phyloP scores from a whole-genome alignment of 2,797 vertebrate species.

The Sparidentex hasta region DNA sequence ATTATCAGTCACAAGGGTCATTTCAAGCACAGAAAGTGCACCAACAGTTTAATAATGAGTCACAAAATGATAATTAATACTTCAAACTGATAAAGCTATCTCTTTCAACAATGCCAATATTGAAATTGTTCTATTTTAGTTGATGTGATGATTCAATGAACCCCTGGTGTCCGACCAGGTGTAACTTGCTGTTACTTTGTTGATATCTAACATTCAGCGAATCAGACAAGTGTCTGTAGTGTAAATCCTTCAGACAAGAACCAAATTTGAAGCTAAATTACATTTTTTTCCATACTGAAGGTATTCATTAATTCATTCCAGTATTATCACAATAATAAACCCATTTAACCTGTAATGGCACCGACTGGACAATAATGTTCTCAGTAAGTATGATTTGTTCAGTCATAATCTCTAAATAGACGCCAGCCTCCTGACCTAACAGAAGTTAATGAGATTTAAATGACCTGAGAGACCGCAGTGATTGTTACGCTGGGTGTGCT shows the following conservation, averaged over 20 bases:
- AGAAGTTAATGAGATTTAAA: slow-evolving; percentile 36
- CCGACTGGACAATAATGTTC: slow-evolving; percentile 10
- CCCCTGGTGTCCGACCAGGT: not conserved
- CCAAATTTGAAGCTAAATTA: not conserved
- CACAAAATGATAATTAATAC: not conserved
- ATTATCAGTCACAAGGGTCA: not conserved
- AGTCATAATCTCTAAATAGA: slow-evolving; percentile 2
- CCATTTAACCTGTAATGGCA: not conserved
- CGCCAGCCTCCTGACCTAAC: not conserved
- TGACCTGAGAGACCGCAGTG: slow-evolving; percentile 1
- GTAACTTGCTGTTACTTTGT: not conserved
- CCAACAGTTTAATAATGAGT: too few relatives aligned
- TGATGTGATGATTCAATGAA: not conserved
- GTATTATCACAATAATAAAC: not conserved
- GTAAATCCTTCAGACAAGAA: not conserved
- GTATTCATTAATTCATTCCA: not conserved
- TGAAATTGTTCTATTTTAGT: not conserved
- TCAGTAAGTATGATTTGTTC: slow-evolving; percentile 6
- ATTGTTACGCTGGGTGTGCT: slow-evolving; percentile 26
- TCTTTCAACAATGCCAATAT: not conserved
- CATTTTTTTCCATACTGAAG: not conserved
- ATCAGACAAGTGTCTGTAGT: not conserved
- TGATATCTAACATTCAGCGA: not conserved
- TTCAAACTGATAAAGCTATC: not conserved
- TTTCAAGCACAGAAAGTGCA: not conserved